Conservation (phyloP, 2,888 invertebrate species). For the Pycnomerus fuliginosus region DNA sequence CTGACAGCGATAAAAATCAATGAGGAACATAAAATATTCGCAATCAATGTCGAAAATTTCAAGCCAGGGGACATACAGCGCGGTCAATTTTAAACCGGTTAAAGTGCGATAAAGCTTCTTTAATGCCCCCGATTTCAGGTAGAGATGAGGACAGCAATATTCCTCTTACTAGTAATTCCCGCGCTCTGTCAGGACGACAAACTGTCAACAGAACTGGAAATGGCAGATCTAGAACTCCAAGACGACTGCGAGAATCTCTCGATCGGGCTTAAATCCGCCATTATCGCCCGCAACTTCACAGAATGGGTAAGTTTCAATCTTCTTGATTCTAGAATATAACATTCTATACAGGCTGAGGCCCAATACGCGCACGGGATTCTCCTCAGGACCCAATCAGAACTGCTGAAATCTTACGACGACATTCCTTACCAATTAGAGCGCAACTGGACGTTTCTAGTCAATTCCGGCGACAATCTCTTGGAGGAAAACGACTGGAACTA, state of each 20-base stretch:
- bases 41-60: too few species aligned
- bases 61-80: too few species aligned
- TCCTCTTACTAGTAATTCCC: too few species aligned
- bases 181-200: too few species aligned
- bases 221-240: constrained; percentile 36
- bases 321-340: neutral
- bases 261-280: constrained; percentile 30
- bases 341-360: constrained; percentile 42
- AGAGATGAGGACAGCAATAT: too few species aligned
- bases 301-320: constrained; percentile 37
- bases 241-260: constrained; percentile 35
- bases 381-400: constrained; percentile 50
- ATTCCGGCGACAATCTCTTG: constrained; percentile 57
- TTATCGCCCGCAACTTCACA: constrained; percentile 39
- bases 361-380: constrained; percentile 56
- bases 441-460: constrained; percentile 55
- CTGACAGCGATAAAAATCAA: too few species aligned
- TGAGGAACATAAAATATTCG: too few species aligned
- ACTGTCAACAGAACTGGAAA: constrained; percentile 28
- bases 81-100: too few species aligned
- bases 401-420: constrained; percentile 23
- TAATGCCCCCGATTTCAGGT: too few species aligned
- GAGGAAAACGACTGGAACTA: constrained; percentile 57
- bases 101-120: too few species aligned
- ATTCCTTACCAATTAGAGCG: constrained; percentile 49